Base-by-base conservation (phyloP, 2,797 vertebrate genomes). In the Trematomus bernacchii region DNA sequence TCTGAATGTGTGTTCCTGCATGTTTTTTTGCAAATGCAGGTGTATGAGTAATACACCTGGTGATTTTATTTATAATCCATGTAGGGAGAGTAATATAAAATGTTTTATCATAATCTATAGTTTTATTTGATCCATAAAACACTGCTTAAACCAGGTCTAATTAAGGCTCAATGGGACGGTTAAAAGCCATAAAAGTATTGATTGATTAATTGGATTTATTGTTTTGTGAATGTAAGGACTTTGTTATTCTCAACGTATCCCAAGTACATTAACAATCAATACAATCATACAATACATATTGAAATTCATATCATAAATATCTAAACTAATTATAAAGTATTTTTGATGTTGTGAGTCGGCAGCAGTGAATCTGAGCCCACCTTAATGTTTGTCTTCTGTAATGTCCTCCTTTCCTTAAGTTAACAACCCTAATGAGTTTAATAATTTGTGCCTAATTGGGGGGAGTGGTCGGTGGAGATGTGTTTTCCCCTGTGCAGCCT, bases 361-460 rank as follows among this genome's bases (percentile, higher is more conserved):
- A 44, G 9, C 54, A 21, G 71, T 33, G 50, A 23, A 15, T 27
- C 57, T n/a, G 57, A 44, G 43, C 23, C n/a, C 2, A 0, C 8
- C 10, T 43, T 12, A 16, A 19, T 8, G 9, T 27, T 15, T n/a
- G 6, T 54, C 27, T 42, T 43, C 61, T 58, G 19, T 16, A 42
- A 57, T 71, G 47, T 71, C 1, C 30, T 64, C 3, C 50, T 51
- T 54, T 48, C 46, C 44, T 42, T 42, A 23, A n/a, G 43, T 50
- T 59, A 67, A 48, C 16, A n/a, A 30, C 46, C 37, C 4, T 67
- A 51, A 84, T 75, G 47, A 55, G 55, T 53, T 64, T 51, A 65
- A 71, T 74, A 33, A 54, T 44, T 71, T 42, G 48, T 44, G 52
- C 19, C 79, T 27, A 78, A 59, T 6, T 21, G 40, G 18, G 43